Evolutionary conservation across 2,888 invertebrate species (phyloP).

Genomic region (Andrena fulva): DNA sequence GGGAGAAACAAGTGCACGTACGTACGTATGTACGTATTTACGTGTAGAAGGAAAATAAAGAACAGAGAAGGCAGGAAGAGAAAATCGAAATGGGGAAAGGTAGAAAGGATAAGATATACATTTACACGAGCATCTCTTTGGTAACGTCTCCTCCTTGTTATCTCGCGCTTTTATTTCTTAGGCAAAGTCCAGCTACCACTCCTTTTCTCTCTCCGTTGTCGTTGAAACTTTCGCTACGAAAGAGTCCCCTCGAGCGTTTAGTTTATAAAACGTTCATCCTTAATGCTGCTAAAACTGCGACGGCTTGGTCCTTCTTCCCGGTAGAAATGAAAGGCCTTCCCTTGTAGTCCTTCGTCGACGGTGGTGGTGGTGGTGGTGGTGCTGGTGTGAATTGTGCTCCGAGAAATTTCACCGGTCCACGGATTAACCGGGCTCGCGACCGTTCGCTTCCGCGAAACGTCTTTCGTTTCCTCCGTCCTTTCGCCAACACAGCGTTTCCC

Average conservation of each 20-base stretch:
- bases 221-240: conserved; percentile 66
- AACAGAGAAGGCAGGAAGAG: not conserved
- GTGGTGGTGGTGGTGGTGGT: not conserved
- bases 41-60: conserved; percentile 8
- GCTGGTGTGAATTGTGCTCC: conserved; percentile 28
- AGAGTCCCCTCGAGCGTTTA: conserved; percentile 67
- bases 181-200: conserved; percentile 58
- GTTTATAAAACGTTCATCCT: conserved; percentile 73
- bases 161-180: conserved; percentile 64
- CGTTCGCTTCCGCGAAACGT: conserved; percentile 15
- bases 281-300: conserved; percentile 70
- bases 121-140: conserved; percentile 63
- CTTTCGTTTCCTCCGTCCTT: not conserved
- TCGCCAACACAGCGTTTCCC: not conserved
- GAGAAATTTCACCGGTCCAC: conserved; percentile 49
- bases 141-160: conserved; percentile 59
- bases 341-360: conserved; percentile 21
- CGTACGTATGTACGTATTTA: too few species aligned
- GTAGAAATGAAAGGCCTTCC: conserved; percentile 48
- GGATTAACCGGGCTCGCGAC: conserved; percentile 36
- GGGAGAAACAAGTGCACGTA: conserved; percentile 38
- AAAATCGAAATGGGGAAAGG: not conserved
- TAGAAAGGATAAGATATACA: conserved; percentile 46
- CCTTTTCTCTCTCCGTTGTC: conserved; percentile 55
- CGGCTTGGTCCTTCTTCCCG: conserved; percentile 61